A percentile compares a stretch with the other conserved stretches of the same genome.
Conservation (phyloP, 2,888 invertebrate species). For the Ommatoiulus sabulosus region DNA sequence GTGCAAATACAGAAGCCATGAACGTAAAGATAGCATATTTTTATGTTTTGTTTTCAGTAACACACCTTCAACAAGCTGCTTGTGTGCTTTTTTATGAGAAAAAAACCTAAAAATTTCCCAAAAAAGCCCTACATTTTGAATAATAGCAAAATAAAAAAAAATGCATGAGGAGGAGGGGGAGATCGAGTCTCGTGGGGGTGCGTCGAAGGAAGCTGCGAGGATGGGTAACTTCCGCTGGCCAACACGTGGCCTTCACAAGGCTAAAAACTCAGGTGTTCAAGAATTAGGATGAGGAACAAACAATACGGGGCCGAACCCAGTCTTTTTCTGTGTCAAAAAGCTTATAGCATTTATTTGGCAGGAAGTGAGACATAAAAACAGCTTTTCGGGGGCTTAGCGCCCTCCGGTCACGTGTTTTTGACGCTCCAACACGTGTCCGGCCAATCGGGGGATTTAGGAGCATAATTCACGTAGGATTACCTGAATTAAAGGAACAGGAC, state of each 20-base stretch:
- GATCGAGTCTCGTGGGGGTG: neutral
- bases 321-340: neutral
- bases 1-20: no score
- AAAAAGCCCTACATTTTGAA: neutral
- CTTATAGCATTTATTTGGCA: neutral
- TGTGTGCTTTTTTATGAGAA: no score
- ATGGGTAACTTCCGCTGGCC: neutral
- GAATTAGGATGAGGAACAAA: neutral
- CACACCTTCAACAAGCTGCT: no score
- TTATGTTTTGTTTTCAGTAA: no score
- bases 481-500: neutral
- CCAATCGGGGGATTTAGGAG: neutral
- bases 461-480: neutral
- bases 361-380: neutral
- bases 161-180: neutral
- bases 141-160: no score
- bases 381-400: neutral
- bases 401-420: neutral
- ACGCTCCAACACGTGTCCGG: neutral
- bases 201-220: neutral
- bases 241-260: slow-evolving; percentile 19
- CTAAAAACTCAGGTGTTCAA: neutral
- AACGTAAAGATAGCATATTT: no score
- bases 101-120: neutral
- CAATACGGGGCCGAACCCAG: neutral